Evolutionary conservation across 2,113 vertebrate genomes (phyloP).

Genomic region (Lophochroa leadbeateri): DNA sequence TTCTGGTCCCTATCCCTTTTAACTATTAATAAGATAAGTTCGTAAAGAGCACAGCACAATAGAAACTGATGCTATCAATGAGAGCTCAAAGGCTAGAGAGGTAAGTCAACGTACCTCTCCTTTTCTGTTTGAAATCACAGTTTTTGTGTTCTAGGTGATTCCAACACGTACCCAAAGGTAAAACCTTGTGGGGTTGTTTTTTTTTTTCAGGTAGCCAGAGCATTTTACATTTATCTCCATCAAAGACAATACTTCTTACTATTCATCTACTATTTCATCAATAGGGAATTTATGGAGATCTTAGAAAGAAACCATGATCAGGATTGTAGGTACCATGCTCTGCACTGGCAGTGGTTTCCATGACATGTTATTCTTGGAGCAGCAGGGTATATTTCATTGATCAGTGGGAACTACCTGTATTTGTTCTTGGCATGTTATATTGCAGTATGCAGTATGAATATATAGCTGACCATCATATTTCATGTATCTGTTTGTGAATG

Average conservation of each 20-base stretch:
- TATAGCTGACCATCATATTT: not conserved
- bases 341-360: not conserved
- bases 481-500: not conserved
- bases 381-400: not conserved
- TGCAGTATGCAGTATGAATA: not conserved
- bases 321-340: not conserved
- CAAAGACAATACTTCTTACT: not conserved
- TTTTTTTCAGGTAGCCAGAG: not conserved
- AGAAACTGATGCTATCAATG: not conserved
- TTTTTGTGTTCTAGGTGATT: not conserved
- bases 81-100: not conserved
- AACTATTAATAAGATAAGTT: not conserved
- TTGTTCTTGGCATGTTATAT: not conserved
- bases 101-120: not conserved
- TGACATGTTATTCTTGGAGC: not conserved
- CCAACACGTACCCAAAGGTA: not conserved
- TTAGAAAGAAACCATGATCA: not conserved
- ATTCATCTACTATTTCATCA: not conserved
- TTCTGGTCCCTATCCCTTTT: not conserved
- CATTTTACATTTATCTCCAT: not conserved
- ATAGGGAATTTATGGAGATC: not conserved
- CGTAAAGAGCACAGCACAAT: not conserved
- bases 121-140: not conserved
- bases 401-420: not conserved
- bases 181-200: not conserved